phyloP scores from a whole-genome alignment of 1,140 invertebrate species.

The Drosophila kikkawai region DNA sequence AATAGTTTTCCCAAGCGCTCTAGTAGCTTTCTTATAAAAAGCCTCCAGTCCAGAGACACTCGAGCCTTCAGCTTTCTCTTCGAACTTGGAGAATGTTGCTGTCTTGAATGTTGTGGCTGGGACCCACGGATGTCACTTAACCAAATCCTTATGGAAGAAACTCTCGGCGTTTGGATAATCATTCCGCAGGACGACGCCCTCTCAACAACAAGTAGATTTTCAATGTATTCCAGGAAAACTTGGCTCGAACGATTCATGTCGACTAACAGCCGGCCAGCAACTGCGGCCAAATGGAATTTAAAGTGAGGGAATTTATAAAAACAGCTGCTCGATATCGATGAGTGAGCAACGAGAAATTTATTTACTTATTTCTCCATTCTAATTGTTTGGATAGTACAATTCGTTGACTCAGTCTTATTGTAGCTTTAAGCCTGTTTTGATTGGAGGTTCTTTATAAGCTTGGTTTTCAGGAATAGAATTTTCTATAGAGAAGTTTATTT shows the following conservation, averaged over 20 bases:
- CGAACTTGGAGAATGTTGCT: background rate
- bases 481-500: background rate
- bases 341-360: background rate
- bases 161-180: conserved; percentile 6
- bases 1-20: conserved; percentile 1
- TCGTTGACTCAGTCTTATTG: background rate
- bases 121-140: conserved; percentile 8
- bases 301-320: conserved; percentile 13
- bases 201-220: conserved; percentile 42
- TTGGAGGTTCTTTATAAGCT: background rate
- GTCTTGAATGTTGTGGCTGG: background rate
- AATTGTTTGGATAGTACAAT: conserved; percentile 9
- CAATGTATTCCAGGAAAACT: conserved; percentile 57
- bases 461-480: background rate
- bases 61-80: background rate
- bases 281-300: conserved; percentile 17
- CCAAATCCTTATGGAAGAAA: conserved; percentile 50
- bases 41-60: conserved; percentile 5
- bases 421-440: background rate
- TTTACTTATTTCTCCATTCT: background rate
- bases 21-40: conserved; percentile 6
- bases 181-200: background rate
- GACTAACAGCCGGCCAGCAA: background rate
- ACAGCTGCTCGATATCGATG: conserved; percentile 2
- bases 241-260: conserved; percentile 60